Evolutionary conservation across 2,797 vertebrate species (phyloP).

Genomic region (Gypaetus barbatus): DNA sequence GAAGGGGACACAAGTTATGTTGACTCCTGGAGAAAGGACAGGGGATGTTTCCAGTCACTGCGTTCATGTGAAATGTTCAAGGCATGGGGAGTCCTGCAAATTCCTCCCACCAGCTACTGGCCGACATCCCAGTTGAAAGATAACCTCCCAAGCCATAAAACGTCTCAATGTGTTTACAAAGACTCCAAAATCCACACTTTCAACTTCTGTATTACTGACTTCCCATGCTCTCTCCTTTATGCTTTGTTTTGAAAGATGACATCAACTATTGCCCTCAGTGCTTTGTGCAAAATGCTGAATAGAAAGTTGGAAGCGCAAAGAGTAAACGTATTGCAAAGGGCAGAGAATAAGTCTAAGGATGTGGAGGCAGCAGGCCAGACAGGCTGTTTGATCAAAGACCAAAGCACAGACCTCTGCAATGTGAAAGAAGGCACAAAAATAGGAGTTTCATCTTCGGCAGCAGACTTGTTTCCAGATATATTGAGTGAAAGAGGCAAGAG

Average conservation of each 20-base stretch:
- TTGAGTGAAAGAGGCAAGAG: conserved; percentile 6
- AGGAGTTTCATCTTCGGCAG: conserved; percentile 17
- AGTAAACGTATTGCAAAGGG: neutral
- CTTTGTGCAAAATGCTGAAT: neutral
- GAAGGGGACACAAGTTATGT: neutral
- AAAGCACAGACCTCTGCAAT: neutral
- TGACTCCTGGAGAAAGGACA: neutral
- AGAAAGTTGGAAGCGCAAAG: neutral
- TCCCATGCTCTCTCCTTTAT: neutral
- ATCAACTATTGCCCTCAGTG: neutral
- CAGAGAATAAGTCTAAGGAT: neutral
- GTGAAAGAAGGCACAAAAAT: conserved; percentile 3
- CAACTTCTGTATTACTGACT: neutral
- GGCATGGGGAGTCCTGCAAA: neutral
- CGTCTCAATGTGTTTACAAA: neutral
- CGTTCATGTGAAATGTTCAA: rapidly evolving
- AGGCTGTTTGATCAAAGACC: conserved; percentile 15
- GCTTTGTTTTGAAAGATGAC: neutral
- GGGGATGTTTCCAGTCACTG: neutral
- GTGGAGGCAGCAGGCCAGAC: conserved; percentile 6
- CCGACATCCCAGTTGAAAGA: neutral
- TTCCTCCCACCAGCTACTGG: neutral
- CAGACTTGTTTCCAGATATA: conserved; percentile 23
- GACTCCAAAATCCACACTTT: neutral
- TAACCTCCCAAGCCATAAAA: neutral